phyloP scores from a whole-genome alignment of 1,140 invertebrate species.

The Lordiphosa mommai region DNA sequence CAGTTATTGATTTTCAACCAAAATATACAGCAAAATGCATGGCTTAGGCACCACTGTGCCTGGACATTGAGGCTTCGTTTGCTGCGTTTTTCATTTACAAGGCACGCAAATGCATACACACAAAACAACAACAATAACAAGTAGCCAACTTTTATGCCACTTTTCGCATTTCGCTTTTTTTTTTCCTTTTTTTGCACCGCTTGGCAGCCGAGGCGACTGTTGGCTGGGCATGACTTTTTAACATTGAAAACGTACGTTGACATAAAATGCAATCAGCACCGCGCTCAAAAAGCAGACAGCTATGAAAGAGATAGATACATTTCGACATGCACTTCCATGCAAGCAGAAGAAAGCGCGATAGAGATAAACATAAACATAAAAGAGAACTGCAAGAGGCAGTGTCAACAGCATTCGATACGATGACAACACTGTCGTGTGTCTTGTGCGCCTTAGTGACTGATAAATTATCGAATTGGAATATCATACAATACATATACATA shows the following conservation, averaged over 20 bases:
- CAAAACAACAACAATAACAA: not conserved
- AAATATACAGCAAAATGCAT: not conserved
- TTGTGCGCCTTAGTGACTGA: too few relatives aligned
- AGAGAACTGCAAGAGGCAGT: not conserved
- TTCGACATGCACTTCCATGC: not conserved
- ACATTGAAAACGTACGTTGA: constrained; percentile 73
- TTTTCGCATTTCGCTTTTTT: constrained; percentile 40
- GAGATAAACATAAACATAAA: not conserved
- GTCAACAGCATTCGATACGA: too few relatives aligned
- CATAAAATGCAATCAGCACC: constrained; percentile 73
- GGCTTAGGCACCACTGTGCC: not conserved
- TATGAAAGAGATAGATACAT: constrained; percentile 2
- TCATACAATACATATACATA: too few relatives aligned
- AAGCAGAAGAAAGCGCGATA: constrained; percentile 15
- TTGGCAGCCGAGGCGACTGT: not conserved
- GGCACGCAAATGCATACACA: not conserved
- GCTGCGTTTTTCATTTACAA: constrained; percentile 12
- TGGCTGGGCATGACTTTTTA: constrained; percentile 35
- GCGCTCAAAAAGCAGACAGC: constrained; percentile 28
- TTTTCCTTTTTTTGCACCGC: constrained; percentile 3
- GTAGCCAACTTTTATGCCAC: constrained; percentile 45
- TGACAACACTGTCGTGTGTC: too few relatives aligned
- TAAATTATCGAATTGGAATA: too few relatives aligned
- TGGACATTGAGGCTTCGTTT: not conserved
- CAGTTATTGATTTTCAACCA: too few relatives aligned